These are phyloP conservation scores for Bolborhynchus lineola DNA, from an alignment of 2,113 vertebrate genomes.

Conservation along the genomic window DNA sequence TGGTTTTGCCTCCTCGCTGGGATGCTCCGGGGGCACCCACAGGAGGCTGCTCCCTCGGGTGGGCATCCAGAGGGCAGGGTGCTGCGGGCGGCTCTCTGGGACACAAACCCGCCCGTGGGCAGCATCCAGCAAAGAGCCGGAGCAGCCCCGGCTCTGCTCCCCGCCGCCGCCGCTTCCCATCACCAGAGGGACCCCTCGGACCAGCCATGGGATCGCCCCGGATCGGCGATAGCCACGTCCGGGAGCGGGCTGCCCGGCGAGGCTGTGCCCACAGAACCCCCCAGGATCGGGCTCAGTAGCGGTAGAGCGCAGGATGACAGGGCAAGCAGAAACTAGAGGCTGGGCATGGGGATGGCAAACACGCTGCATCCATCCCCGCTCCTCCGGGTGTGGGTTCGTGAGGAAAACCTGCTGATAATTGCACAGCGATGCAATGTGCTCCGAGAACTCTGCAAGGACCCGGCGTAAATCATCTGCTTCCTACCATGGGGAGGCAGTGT, in stretches of 20 bases:
- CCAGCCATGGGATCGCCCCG: conserved; percentile 11
- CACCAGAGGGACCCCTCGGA: conserved; percentile 49
- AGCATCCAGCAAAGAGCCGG: fast-evolving
- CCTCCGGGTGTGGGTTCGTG: conserved; percentile 60
- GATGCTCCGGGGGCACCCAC: neutral
- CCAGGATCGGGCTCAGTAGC: neutral
- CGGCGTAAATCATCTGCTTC: neutral
- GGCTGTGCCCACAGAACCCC: conserved; percentile 53
- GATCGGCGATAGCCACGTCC: neutral
- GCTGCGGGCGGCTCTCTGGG: neutral
- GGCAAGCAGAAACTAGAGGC: neutral
- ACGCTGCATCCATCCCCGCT: neutral
- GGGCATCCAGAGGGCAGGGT: neutral
- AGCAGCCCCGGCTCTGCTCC: neutral
- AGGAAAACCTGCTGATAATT: conserved; percentile 59
- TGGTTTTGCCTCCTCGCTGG: neutral
- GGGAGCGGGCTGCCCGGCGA: conserved; percentile 8
- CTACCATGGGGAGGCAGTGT: neutral
- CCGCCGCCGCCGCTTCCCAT: neutral
- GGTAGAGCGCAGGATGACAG: neutral
- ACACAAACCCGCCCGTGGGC: neutral
- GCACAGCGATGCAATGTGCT: conserved; percentile 13
- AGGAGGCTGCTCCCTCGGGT: neutral
- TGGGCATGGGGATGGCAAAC: neutral
- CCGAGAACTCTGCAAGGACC: neutral